phyloP scores from a whole-genome alignment of 2,113 vertebrate species.

The Capra hircus region DNA sequence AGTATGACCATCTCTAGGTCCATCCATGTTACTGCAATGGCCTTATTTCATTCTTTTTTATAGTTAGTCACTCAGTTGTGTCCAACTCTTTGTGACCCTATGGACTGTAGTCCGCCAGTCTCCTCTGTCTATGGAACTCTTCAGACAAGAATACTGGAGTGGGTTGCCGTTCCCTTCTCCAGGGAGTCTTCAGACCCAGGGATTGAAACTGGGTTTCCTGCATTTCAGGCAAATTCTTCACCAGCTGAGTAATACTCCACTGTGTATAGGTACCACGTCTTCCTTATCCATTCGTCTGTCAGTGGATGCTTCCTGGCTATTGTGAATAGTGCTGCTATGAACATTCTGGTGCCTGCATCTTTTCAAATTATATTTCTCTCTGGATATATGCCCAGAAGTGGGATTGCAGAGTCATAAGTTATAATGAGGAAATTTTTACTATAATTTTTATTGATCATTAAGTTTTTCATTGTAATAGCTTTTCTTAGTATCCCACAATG shows the following conservation, averaged over 20 bases:
- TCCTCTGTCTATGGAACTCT: neutral
- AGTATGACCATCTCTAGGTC: neutral
- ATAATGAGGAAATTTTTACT: neutral
- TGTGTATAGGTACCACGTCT: fast-evolving
- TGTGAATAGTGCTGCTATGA: neutral
- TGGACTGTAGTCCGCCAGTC: neutral
- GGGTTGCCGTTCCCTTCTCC: neutral
- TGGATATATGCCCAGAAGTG: neutral
- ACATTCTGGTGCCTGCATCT: neutral
- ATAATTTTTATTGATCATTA: neutral
- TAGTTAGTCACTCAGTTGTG: neutral
- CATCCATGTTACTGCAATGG: neutral
- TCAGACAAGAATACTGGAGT: neutral
- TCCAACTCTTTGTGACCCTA: neutral
- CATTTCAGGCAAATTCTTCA: neutral
- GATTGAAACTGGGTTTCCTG: neutral
- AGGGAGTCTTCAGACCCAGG: neutral
- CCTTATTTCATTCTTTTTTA: neutral
- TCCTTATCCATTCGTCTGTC: neutral
- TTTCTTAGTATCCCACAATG: neutral
- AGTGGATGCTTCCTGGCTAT: neutral
- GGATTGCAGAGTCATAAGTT: neutral
- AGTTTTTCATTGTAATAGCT: neutral
- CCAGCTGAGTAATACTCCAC: neutral
- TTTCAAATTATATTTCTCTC: neutral